These are phyloP conservation scores for Xestoiulus laeticollis DNA, from an alignment of 2,888 invertebrate species.

Conservation along the genomic window DNA sequence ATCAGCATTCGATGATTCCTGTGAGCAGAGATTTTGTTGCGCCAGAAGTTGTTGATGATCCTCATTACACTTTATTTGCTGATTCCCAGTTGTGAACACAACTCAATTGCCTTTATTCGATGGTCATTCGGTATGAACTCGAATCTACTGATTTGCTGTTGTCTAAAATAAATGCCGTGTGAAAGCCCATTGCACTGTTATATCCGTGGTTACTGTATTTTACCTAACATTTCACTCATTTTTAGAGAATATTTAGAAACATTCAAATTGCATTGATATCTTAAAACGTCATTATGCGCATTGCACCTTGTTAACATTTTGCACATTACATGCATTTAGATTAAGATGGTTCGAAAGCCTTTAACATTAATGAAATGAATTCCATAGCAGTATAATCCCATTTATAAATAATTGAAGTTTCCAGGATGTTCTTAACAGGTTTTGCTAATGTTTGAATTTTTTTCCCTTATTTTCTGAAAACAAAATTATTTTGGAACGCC, in stretches of 20 bases:
- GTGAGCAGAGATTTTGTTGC: not conserved
- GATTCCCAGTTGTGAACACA: not conserved
- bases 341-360: too few species aligned
- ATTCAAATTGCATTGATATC: too few species aligned
- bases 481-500: too few species aligned
- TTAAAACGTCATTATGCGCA: not conserved
- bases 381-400: too few species aligned
- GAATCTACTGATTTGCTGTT: not conserved
- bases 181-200: not conserved
- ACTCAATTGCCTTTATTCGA: not conserved
- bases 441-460: too few species aligned
- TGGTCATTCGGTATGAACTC: not conserved
- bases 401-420: too few species aligned
- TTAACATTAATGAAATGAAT: too few species aligned
- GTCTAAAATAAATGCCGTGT: not conserved
- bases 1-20: not conserved
- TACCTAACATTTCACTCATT: too few species aligned
- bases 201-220: not conserved
- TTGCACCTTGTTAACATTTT: not conserved
- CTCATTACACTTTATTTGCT: conserved; percentile 4
- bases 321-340: too few species aligned
- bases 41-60: not conserved
- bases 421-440: too few species aligned
- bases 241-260: too few species aligned
- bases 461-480: too few species aligned